Percentiles rank a stretch among this genome's conserved stretches.
These are phyloP conservation scores for Alsophila aescularia DNA, from an alignment of 2,888 invertebrate species.

Conservation along the genomic window DNA sequence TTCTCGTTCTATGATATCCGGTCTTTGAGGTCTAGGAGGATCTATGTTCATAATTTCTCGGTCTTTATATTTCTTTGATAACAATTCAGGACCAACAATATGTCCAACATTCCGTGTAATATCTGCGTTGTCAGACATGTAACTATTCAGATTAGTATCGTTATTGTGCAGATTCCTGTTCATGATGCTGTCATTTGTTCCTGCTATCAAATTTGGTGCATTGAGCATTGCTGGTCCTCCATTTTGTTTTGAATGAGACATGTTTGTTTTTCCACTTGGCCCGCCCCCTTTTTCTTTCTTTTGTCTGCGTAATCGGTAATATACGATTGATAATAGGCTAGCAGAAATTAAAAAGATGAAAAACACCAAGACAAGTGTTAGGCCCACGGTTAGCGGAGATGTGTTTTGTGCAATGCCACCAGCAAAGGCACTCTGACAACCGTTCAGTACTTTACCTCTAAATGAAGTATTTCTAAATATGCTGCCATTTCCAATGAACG, in stretches of 20 bases:
- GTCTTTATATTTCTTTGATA: conserved; percentile 95
- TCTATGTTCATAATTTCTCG: conserved; percentile 90
- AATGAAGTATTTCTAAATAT: conserved; percentile 89
- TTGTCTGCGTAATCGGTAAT: conserved; percentile 94
- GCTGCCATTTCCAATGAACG: conserved; percentile 94
- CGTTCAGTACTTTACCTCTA: conserved; percentile 89
- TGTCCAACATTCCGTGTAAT: conserved; percentile 91
- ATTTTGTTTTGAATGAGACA: conserved; percentile 91
- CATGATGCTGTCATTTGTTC: conserved; percentile 88
- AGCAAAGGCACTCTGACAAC: conserved; percentile 91
- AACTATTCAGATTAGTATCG: conserved; percentile 88
- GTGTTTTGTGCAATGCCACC: conserved; percentile 91
- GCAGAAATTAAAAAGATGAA: conserved; percentile 95
- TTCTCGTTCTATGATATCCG: conserved; percentile 97
- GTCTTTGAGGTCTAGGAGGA: conserved; percentile 92
- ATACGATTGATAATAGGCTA: conserved; percentile 95
- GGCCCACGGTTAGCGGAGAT: conserved; percentile 95
- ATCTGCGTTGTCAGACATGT: conserved; percentile 89
- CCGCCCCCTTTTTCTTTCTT: conserved; percentile 92
- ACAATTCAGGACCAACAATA: conserved; percentile 92
- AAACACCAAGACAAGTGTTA: conserved; percentile 96
- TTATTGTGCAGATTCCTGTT: conserved; percentile 88
- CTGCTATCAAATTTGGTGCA: conserved; percentile 87
- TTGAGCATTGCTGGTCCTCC: conserved; percentile 88
- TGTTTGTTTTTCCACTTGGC: conserved; percentile 86